phyloP scores from a whole-genome alignment of 2,797 vertebrate species.

The Fistularia tabacaria region DNA sequence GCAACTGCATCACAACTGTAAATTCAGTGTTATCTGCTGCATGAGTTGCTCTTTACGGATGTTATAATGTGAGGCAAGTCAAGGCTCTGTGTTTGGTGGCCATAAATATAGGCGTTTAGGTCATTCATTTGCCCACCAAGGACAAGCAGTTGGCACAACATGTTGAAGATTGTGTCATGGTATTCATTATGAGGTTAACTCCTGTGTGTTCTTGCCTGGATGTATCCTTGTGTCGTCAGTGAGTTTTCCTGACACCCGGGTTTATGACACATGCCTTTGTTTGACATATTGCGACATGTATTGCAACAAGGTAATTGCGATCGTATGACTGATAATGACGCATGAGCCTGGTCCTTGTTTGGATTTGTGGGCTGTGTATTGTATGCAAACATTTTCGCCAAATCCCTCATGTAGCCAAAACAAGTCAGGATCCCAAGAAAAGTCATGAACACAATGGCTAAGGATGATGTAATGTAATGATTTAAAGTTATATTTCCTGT shows the following conservation, averaged over 20 bases:
- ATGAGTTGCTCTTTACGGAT: constrained; percentile 26
- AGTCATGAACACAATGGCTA: no score
- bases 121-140: constrained; percentile 2
- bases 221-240: constrained; percentile 34
- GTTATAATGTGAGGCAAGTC: constrained; percentile 17
- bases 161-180: not conserved
- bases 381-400: constrained; percentile 24
- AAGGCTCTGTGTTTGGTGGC: constrained; percentile 8
- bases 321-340: constrained; percentile 33
- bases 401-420: constrained; percentile 5
- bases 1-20: constrained; percentile 10
- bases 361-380: constrained; percentile 11
- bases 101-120: constrained; percentile 13
- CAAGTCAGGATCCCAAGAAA: no score
- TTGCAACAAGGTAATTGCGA: constrained; percentile 6
- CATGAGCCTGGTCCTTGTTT: constrained; percentile 12
- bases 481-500: constrained; percentile 5
- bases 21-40: constrained; percentile 15
- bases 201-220: constrained; percentile 19
- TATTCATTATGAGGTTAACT: constrained; percentile 18
- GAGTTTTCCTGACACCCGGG: not conserved
- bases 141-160: constrained; percentile 7
- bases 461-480: not conserved
- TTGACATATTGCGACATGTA: constrained; percentile 41
- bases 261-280: constrained; percentile 43